Percentiles rank a stretch among this genome's conserved stretches.
These are phyloP conservation scores for Drosophila triauraria DNA, from an alignment of 1,140 invertebrate genomes.

Conservation along the genomic window DNA sequence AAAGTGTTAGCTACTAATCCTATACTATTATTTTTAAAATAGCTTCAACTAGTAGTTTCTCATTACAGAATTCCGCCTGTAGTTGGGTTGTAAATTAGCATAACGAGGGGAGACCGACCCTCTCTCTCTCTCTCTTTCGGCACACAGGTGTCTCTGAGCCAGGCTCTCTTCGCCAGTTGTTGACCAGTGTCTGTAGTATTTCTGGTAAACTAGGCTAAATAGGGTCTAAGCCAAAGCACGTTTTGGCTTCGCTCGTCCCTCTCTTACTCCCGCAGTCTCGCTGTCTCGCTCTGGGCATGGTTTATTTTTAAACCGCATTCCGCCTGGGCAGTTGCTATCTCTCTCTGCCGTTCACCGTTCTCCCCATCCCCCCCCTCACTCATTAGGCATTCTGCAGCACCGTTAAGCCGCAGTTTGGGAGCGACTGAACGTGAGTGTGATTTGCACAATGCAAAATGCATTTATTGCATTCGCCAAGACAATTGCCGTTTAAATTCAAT, in stretches of 20 bases:
- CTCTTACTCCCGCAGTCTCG: not conserved
- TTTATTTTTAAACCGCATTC: constrained; percentile 82
- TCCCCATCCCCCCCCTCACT: constrained; percentile 16
- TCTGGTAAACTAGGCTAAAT: constrained; percentile 77
- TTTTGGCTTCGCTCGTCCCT: constrained; percentile 51
- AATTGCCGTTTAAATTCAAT: constrained; percentile 76
- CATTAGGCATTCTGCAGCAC: constrained; percentile 50
- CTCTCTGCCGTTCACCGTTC: constrained; percentile 21
- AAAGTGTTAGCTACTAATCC: no score
- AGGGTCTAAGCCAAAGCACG: constrained; percentile 80
- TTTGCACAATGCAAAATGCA: constrained; percentile 47
- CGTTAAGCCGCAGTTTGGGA: constrained; percentile 65
- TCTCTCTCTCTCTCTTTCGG: constrained; percentile 13
- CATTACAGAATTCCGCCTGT: constrained; percentile 26
- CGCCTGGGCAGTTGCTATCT: constrained; percentile 51
- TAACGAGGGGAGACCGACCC: constrained; percentile 24
- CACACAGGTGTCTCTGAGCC: constrained; percentile 63
- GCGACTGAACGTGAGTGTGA: constrained; percentile 39
- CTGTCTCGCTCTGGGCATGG: constrained; percentile 55
- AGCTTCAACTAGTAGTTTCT: not conserved
- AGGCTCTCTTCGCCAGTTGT: constrained; percentile 39
- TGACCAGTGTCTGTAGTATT: constrained; percentile 29
- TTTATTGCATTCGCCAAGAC: constrained; percentile 58
- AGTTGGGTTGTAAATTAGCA: constrained; percentile 57
- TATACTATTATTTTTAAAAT: no score